A percentile compares a stretch with the other conserved stretches of the same genome.
Evolutionary conservation across 1,140 invertebrate genomes (phyloP).

Genomic region (Lordiphosa stackelbergi): DNA sequence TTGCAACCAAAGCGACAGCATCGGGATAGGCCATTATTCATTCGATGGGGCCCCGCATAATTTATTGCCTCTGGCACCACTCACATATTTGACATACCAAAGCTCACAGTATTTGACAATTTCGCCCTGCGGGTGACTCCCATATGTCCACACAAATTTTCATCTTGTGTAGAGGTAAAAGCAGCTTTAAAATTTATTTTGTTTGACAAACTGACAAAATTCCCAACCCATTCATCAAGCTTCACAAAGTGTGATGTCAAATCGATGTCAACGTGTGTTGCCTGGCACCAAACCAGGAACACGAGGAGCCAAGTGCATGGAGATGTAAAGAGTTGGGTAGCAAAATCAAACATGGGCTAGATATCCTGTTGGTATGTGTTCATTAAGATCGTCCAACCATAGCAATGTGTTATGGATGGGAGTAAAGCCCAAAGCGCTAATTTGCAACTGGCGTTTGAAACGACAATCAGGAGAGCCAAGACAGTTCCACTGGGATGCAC

Average conservation of each 20-base stretch:
- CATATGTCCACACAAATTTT: neutral
- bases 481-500: too few species aligned
- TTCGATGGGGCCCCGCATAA: constrained; percentile 55
- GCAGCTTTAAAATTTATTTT: constrained; percentile 48
- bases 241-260: constrained; percentile 39
- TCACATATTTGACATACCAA: constrained; percentile 46
- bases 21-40: constrained; percentile 45
- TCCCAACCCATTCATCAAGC: constrained; percentile 16
- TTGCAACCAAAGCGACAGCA: constrained; percentile 19
- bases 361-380: constrained; percentile 86
- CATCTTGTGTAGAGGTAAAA: constrained; percentile 1
- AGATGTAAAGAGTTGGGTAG: neutral
- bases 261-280: constrained; percentile 41
- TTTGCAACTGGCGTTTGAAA: constrained; percentile 84
- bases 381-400: constrained; percentile 87
- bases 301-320: constrained; percentile 39
- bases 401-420: constrained; percentile 82
- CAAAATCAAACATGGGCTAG: constrained; percentile 77
- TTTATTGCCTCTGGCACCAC: constrained; percentile 61
- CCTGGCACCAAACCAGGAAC: constrained; percentile 5
- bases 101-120: constrained; percentile 52
- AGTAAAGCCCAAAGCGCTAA: constrained; percentile 81
- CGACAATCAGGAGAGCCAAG: too few species aligned
- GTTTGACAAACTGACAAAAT: constrained; percentile 55
- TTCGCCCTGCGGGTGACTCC: constrained; percentile 47